Conservation (phyloP, 2,888 invertebrate genomes). For the Podabrus alpinus region DNA sequence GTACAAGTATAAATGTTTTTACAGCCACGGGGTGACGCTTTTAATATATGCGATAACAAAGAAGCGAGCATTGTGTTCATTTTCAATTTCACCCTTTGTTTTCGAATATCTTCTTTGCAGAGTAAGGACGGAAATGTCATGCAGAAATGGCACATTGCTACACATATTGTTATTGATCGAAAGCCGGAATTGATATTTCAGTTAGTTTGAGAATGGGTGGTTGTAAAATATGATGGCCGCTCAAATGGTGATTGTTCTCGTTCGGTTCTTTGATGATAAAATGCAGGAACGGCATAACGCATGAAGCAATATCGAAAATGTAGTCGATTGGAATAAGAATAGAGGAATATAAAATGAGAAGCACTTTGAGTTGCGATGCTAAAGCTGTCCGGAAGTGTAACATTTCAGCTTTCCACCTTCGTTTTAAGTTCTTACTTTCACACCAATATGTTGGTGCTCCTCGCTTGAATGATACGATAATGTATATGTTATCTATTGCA, state of each 20-base stretch:
- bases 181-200: slow-evolving; percentile 31
- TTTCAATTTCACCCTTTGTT: slow-evolving; percentile 31
- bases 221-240: slow-evolving; percentile 43
- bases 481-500: slow-evolving; percentile 31
- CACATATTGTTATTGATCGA: slow-evolving; percentile 35
- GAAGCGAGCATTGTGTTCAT: slow-evolving; percentile 28
- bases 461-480: slow-evolving; percentile 23
- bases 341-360: slow-evolving; percentile 45
- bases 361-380: neutral
- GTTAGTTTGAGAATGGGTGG: slow-evolving; percentile 34
- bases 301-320: slow-evolving; percentile 47
- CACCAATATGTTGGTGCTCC: neutral
- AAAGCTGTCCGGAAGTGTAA: neutral
- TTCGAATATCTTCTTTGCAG: slow-evolving; percentile 10
- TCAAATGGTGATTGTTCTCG: slow-evolving; percentile 47
- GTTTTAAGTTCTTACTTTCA: neutral
- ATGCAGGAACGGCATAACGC: slow-evolving; percentile 47
- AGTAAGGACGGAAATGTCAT: slow-evolving; percentile 1
- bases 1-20: slow-evolving; percentile 30
- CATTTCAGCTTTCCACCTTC: neutral
- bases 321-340: slow-evolving; percentile 49
- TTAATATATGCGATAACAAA: slow-evolving; percentile 31
- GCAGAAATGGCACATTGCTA: slow-evolving; percentile 5
- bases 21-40: slow-evolving; percentile 28
- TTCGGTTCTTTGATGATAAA: slow-evolving; percentile 46